Evolutionary conservation across 23 tunicate genomes (phyloP).

Genomic region (Halocynthia aurantium): DNA sequence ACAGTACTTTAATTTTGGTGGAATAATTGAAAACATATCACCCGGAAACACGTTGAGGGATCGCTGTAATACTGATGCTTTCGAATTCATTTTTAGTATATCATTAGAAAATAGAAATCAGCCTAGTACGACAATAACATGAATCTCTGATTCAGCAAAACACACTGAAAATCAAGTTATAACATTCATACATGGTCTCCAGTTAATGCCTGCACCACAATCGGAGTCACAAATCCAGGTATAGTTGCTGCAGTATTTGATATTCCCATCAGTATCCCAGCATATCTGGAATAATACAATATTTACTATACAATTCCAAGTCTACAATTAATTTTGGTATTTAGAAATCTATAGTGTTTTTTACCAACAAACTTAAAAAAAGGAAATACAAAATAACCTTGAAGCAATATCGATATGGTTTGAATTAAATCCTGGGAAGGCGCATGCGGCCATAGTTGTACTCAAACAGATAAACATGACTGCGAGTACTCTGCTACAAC

Average conservation of each 20-base stretch:
- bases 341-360: not conserved
- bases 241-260: constrained; percentile 78
- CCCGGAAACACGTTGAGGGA: too few species aligned
- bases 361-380: not conserved
- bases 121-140: too few species aligned
- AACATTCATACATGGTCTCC: constrained; percentile 25
- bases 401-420: constrained; percentile 87
- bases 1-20: too few species aligned
- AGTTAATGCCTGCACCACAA: constrained; percentile 68
- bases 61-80: too few species aligned
- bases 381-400: constrained; percentile 21
- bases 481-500: constrained; percentile 56
- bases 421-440: constrained; percentile 71
- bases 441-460: constrained; percentile 52
- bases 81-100: too few species aligned
- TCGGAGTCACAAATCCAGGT: constrained; percentile 80
- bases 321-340: not conserved
- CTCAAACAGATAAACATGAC: constrained; percentile 65
- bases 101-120: too few species aligned
- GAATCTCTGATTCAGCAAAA: too few species aligned
- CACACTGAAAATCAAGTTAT: not conserved
- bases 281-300: constrained; percentile 31
- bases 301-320: not conserved
- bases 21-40: too few species aligned
- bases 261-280: constrained; percentile 91